Evolutionary conservation across 2,797 vertebrate genomes (phyloP).

Genomic region (Geotrypetes seraphini): DNA sequence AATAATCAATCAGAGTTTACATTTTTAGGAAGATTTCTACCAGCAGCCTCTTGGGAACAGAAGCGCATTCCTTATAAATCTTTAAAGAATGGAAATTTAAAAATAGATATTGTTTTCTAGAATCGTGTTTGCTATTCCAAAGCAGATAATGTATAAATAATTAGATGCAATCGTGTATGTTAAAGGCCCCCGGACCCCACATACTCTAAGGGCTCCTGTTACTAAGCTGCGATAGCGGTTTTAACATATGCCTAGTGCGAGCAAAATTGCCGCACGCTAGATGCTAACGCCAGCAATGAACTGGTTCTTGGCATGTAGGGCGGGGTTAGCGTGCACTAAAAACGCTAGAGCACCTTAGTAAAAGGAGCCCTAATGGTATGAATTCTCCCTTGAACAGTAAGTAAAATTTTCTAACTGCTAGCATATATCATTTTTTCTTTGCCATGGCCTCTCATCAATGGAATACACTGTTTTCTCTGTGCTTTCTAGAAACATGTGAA

Average conservation of each 20-base stretch:
- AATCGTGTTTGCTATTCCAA: too few relatives aligned
- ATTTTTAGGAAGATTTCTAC: slow-evolving; percentile 3
- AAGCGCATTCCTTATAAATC: slow-evolving; percentile 6
- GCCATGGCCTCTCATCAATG: too few relatives aligned
- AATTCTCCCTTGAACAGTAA: too few relatives aligned
- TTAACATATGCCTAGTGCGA: too few relatives aligned
- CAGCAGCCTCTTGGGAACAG: slow-evolving; percentile 15
- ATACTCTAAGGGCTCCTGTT: slow-evolving; percentile 8
- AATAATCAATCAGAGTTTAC: slow-evolving; percentile 10
- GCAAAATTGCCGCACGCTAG: too few relatives aligned
- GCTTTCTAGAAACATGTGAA: slow-evolving; percentile 23
- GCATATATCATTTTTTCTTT: slow-evolving; percentile 5
- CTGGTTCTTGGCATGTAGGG: too few relatives aligned
- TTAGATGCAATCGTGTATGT: slow-evolving; percentile 16
- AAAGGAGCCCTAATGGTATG: too few relatives aligned
- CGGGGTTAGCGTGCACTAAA: too few relatives aligned
- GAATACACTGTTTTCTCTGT: too few relatives aligned
- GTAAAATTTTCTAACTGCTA: not conserved
- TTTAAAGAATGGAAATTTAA: slow-evolving; percentile 14
- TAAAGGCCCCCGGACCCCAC: slow-evolving; percentile 10
- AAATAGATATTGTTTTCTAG: slow-evolving; percentile 6
- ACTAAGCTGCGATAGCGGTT: too few relatives aligned
- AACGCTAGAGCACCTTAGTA: too few relatives aligned
- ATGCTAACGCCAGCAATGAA: too few relatives aligned
- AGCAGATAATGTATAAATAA: slow-evolving; percentile 18